A percentile compares a stretch with the other conserved stretches of the same genome.
Evolutionary conservation across 2,113 vertebrate genomes (phyloP).

Genomic region (Notarius lentiginosus): DNA sequence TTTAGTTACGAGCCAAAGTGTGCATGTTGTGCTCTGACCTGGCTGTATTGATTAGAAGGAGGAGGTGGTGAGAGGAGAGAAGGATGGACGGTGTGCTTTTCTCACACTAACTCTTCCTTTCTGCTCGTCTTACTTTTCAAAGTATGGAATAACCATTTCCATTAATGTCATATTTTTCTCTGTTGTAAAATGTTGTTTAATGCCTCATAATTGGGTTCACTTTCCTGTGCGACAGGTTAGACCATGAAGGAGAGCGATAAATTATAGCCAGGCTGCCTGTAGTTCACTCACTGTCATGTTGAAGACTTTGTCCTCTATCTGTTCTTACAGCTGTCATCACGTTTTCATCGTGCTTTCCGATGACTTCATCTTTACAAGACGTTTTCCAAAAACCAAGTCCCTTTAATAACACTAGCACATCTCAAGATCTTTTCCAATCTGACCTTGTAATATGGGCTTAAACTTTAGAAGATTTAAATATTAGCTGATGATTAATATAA

Average conservation of each 20-base stretch:
- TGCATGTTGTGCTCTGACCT: slow-evolving; percentile 82
- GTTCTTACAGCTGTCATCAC: neutral
- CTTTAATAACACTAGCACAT: neutral
- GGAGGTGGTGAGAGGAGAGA: slow-evolving; percentile 45
- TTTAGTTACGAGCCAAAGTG: slow-evolving; percentile 84
- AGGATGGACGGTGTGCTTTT: slow-evolving; percentile 22
- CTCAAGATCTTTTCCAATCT: slow-evolving; percentile 10
- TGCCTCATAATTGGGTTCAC: slow-evolving; percentile 29
- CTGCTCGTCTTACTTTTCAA: slow-evolving; percentile 15
- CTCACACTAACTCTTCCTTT: slow-evolving; percentile 31
- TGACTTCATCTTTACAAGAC: slow-evolving; percentile 13
- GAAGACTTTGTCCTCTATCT: slow-evolving; percentile 36
- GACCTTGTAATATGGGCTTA: neutral
- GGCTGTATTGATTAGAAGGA: slow-evolving; percentile 74
- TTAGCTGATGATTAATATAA: neutral
- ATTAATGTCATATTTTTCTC: slow-evolving; percentile 32
- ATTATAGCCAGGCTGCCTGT: slow-evolving; percentile 11
- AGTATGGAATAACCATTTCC: slow-evolving; percentile 35
- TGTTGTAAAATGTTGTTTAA: slow-evolving; percentile 40
- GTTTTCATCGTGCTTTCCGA: slow-evolving; percentile 13
- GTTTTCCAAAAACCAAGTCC: neutral
- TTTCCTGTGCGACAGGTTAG: slow-evolving; percentile 14
- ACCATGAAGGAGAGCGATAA: slow-evolving; percentile 2
- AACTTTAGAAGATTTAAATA: neutral
- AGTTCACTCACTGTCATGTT: neutral